Evolutionary conservation across 1,140 invertebrate species (phyloP).

Genomic region (Bombus breviceps): DNA sequence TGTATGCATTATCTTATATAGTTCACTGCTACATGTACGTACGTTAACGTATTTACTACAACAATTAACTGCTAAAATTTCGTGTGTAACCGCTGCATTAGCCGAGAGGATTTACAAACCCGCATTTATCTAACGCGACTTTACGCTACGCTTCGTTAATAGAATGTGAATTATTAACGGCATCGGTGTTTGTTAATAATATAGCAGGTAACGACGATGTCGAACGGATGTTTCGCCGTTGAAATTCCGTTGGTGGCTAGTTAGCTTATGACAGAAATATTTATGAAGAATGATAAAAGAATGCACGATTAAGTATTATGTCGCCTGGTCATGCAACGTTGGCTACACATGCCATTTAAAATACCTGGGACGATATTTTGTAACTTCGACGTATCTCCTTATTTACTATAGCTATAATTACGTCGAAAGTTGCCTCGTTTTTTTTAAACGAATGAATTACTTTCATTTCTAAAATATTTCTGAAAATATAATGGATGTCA

Average conservation of each 20-base stretch:
- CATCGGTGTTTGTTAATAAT: slow-evolving; percentile 7
- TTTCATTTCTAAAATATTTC: not conserved
- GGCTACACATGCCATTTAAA: not conserved
- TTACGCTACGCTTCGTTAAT: not conserved
- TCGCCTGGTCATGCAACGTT: not conserved
- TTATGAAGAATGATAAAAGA: slow-evolving; percentile 27
- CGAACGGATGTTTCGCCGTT: not conserved
- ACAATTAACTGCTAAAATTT: not conserved
- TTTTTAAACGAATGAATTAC: not conserved
- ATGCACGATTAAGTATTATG: slow-evolving; percentile 18
- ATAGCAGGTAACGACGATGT: not conserved
- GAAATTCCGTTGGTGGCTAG: not conserved
- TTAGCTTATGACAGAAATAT: slow-evolving; percentile 5
- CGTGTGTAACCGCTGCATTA: not conserved
- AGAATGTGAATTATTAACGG: slow-evolving; percentile 16
- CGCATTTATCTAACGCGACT: not conserved
- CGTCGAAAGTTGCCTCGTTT: not conserved
- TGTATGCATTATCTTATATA: not conserved
- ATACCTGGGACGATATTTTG: not conserved
- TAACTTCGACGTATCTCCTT: not conserved
- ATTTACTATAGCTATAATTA: not conserved
- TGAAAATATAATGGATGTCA: not conserved
- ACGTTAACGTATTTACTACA: not conserved
- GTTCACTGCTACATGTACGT: not conserved
- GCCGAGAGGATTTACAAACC: not conserved